Evolutionary conservation across 2,113 vertebrate genomes (phyloP), one percentile per base, ranked within the genome.

Genomic region (Aythya baeri): DNA sequence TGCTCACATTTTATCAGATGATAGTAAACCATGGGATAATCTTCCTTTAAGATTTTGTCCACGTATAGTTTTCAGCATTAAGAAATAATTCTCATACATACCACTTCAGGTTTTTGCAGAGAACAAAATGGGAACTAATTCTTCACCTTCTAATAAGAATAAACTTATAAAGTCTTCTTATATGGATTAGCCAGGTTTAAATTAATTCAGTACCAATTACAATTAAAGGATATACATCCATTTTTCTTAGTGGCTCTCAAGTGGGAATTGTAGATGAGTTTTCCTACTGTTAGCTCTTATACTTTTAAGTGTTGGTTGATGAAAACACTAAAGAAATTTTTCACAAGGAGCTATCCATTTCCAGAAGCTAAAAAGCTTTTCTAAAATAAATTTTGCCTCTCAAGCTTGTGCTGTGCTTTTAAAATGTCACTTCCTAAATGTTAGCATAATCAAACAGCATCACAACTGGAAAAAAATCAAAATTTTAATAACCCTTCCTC

Each of bases 231-330:
- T 22, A 49, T 58, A 57, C 20, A 78, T 11, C 72, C 50, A 15
- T 46, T 95, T 96, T 67, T 66, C 82, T 83, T 76, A 71, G 62
- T 1, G 15, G 62, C 59, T 92, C 86, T 89, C 80, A 75, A 76
- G 62, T 73, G 58, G 83, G 58, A 93, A 57, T 49, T 57, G n/a
- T 31, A 67, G 80, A 70, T 86, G 83, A 86, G 32, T 95, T 76
- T 85, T 83, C 83, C 81, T 43, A 23, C 55, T 93, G 58, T 43
- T 74, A 1, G 0, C 58, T 81, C 62, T 80, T 38, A 31, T 0
- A 38, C 29, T 65, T 63, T 8, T 57, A 65, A 89, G 18, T 38
- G 44, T 38, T 34, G 17, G 25, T 76, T 67, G 82, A 82, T 67
- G 61, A 88, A 88, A 88, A 25, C 7, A 63, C 43, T 23, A 15